Evolutionary conservation across 2,797 vertebrate genomes (phyloP).

Genomic region (Margarornis squamiger): DNA sequence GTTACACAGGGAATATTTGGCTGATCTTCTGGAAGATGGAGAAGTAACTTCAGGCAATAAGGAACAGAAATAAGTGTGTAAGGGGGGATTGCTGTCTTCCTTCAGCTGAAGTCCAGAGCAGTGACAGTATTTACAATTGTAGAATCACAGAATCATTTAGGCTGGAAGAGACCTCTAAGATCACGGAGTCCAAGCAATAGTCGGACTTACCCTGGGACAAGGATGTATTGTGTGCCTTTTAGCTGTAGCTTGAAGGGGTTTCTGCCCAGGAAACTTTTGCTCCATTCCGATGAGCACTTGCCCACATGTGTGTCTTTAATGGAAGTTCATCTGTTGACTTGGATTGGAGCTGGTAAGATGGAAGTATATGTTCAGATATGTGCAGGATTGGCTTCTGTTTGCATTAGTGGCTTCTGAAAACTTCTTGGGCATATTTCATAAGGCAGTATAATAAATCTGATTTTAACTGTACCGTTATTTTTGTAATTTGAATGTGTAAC

Average conservation of each 20-base stretch:
- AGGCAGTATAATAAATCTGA: background rate
- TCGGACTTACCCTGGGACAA: background rate
- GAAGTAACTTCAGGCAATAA: background rate
- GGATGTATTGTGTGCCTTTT: background rate
- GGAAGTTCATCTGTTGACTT: background rate
- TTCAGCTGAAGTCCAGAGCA: background rate
- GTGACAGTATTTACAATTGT: background rate
- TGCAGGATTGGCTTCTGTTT: background rate
- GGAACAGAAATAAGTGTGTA: background rate
- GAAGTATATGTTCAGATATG: fast-evolving
- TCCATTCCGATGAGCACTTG: background rate
- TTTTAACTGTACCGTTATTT: background rate
- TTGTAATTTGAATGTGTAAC: background rate
- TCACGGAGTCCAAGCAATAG: background rate
- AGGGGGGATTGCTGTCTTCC: background rate
- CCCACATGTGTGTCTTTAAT: background rate
- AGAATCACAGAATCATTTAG: background rate
- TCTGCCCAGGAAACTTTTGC: background rate
- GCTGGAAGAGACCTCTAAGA: background rate
- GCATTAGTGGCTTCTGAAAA: background rate
- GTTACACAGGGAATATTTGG: background rate
- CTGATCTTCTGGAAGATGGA: background rate
- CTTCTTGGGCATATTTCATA: background rate
- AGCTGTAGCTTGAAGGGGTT: fast-evolving
- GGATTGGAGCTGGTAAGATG: background rate